These are phyloP conservation scores for Anseranas semipalmata DNA, from an alignment of 2,113 vertebrate species.

Conservation along the genomic window DNA sequence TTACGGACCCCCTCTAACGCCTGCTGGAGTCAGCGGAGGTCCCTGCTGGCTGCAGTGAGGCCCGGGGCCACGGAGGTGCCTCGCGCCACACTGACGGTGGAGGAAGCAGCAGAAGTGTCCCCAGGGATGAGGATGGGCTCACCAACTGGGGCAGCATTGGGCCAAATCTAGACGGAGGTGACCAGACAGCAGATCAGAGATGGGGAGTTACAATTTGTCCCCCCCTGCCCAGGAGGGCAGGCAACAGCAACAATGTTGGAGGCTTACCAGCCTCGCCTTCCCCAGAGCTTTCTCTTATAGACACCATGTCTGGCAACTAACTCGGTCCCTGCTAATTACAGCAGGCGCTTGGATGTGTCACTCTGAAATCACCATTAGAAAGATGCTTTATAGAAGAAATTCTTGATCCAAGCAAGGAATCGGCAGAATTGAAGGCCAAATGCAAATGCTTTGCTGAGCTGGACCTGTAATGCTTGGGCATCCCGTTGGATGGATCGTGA, in stretches of 20 bases:
- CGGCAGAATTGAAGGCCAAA: neutral
- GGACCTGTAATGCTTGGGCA: neutral
- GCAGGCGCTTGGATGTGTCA: neutral
- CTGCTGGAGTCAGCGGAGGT: neutral
- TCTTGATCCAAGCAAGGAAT: neutral
- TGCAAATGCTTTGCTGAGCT: neutral
- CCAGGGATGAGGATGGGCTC: accelerated
- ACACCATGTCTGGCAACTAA: neutral
- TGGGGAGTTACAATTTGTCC: no score
- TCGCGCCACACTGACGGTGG: neutral
- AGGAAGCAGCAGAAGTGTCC: neutral
- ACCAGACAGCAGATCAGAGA: no score
- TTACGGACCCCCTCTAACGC: neutral
- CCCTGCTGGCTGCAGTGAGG: neutral
- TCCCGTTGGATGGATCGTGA: neutral
- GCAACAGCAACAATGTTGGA: neutral
- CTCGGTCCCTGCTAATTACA: neutral
- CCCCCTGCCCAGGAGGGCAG: neutral
- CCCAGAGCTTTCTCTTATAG: neutral
- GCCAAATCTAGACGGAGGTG: neutral
- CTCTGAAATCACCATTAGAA: neutral
- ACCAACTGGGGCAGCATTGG: neutral
- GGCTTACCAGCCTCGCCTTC: neutral
- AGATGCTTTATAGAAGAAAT: neutral
- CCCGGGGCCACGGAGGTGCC: neutral